These are phyloP conservation scores for Gobiocypris rarus DNA, from an alignment of 2,113 vertebrate species.

Conservation along the genomic window DNA sequence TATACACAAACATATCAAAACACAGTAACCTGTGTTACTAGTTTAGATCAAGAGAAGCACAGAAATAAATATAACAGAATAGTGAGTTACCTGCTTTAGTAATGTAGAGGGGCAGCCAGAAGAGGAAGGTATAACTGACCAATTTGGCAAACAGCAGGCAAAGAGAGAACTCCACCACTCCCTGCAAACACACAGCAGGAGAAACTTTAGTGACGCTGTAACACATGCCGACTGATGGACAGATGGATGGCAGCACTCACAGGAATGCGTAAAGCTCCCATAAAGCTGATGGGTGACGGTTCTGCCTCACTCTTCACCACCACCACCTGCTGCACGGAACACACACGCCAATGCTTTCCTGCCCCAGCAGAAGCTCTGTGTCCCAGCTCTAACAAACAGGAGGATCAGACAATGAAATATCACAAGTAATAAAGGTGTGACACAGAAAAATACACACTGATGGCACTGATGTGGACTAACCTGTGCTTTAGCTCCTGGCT, in stretches of 20 bases:
- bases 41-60: too few relatives aligned
- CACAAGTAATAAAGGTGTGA: too few relatives aligned
- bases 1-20: too few relatives aligned
- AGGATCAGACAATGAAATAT: not conserved
- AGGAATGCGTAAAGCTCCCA: conserved; percentile 87
- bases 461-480: conserved; percentile 59
- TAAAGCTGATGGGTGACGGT: conserved; percentile 89
- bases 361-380: conserved; percentile 71
- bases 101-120: conserved; percentile 96
- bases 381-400: conserved; percentile 67
- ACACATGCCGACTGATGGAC: not conserved
- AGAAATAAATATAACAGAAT: too few relatives aligned
- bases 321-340: conserved; percentile 67
- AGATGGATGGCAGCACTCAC: conserved; percentile 70
- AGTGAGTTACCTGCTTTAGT: conserved; percentile 83
- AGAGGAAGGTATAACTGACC: conserved; percentile 97
- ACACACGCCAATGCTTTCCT: conserved; percentile 59
- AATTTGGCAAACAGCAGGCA: conserved; percentile 94
- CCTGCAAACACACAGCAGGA: conserved; percentile 72
- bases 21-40: too few relatives aligned
- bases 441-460: too few relatives aligned
- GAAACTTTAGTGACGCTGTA: not conserved
- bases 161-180: conserved; percentile 92
- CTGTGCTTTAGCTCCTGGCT: conserved; percentile 63
- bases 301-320: conserved; percentile 76